Evolutionary conservation across 2,113 vertebrate species (phyloP), one percentile per base, ranked within the genome.

Genomic region (Zapornia atra): DNA sequence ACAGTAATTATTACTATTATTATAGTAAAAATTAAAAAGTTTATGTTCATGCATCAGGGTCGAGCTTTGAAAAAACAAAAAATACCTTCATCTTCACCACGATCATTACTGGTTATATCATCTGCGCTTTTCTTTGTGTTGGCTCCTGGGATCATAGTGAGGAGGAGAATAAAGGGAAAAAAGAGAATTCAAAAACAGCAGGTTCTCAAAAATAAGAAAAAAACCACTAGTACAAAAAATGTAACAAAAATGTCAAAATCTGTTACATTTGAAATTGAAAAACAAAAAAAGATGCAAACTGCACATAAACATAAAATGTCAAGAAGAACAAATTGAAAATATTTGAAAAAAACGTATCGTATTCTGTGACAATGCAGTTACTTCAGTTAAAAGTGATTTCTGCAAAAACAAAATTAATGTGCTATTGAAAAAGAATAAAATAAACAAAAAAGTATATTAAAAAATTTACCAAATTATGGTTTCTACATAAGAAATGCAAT

Each of bases 31-130:
- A 97, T 83, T 82, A 53, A 88, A 96, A 98, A 96, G 96, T 95
- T 97, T 61, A 97, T 95, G 97, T 98, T 98, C 99, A 99, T 99
- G 98, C 98, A 99, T 97, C 97, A 97, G 86, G 96, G 89, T 98
- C 81, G 97, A 97, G 94, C 96, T 98, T 98, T 96, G 89, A 90
- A 92, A 97, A 96, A 97, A 94, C 60, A 98, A 98, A 98, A 99
- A 99, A 99, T 99, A 99, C 99, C 98, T 99, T 99, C 97, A 95
- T 99, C 98, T 97, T 97, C 98, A 97, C 96, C 98, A 98, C 98
- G 98, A 96, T 98, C 98, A 98, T 99, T 99, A 99, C 96, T 99
- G 98, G 97, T 98, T 98, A 99, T 98, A 98, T 98, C 99, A 98
- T 98, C 98, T 96, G 96, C 98, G 97, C 97, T 98, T 98, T 98